A percentile compares a stretch with the other conserved stretches of the same genome.
Evolutionary conservation across 2,113 vertebrate genomes (phyloP).

Genomic region (Desmodus rotundus): DNA sequence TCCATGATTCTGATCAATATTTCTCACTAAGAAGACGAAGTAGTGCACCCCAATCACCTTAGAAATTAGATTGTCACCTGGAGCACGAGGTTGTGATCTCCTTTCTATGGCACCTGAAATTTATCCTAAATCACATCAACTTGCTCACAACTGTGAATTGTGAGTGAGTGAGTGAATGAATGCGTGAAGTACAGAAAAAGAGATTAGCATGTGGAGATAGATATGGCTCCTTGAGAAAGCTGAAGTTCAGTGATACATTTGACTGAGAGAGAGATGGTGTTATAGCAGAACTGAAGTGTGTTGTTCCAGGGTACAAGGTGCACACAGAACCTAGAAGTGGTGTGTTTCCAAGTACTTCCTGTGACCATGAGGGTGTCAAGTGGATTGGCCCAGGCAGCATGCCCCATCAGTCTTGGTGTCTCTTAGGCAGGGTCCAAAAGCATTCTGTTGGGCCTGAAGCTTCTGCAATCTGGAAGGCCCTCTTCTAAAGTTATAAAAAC

Average conservation of each 20-base stretch:
- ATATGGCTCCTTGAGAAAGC: not conserved
- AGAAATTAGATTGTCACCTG: not conserved
- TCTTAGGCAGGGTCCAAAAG: not conserved
- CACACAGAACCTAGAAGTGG: not conserved
- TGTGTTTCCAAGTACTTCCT: not conserved
- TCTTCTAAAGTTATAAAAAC: not conserved
- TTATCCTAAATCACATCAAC: not conserved
- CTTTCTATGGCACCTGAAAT: not conserved
- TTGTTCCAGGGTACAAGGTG: not conserved
- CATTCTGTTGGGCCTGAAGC: not conserved
- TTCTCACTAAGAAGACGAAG: not conserved
- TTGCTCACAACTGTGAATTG: not conserved
- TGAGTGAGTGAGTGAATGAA: not conserved
- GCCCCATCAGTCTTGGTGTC: not conserved
- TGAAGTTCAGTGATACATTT: not conserved
- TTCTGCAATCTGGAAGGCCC: not conserved
- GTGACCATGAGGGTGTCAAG: not conserved
- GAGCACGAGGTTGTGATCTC: not conserved
- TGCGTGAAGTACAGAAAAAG: not conserved
- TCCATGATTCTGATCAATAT: not conserved
- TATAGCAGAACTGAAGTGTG: not conserved
- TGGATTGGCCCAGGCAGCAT: not conserved
- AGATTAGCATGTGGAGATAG: not conserved
- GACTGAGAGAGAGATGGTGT: not conserved
- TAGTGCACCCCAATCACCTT: not conserved